A percentile compares a stretch with the other conserved stretches of the same genome.
Conservation (phyloP, 1,140 invertebrate genomes). For the Lycorma delicatula region DNA sequence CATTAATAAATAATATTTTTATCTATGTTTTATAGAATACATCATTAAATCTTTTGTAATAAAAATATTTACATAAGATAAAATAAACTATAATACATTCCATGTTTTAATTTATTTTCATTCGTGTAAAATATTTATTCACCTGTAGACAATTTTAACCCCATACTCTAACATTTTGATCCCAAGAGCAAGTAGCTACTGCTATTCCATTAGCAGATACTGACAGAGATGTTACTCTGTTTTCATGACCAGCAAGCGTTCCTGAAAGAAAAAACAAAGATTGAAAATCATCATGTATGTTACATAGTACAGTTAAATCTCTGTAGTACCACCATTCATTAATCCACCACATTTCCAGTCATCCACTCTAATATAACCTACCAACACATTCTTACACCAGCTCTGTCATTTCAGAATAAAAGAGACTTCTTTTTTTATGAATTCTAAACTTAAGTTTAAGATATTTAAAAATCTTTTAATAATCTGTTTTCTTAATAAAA, state of each 20-base stretch:
- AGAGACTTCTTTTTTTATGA: no score
- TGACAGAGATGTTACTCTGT: slow-evolving; percentile 75
- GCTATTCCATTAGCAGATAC: slow-evolving; percentile 75
- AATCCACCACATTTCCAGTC: background rate
- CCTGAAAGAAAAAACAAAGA: slow-evolving; percentile 45
- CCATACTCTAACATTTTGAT: slow-evolving; percentile 78
- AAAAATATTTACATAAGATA: no score
- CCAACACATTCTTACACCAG: background rate
- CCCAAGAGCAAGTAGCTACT: slow-evolving; percentile 79
- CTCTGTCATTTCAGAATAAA: background rate
- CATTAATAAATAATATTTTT: no score
- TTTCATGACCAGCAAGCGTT: slow-evolving; percentile 70
- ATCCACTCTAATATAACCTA: no score
- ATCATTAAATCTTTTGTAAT: no score
- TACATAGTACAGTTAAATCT: background rate
- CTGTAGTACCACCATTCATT: background rate
- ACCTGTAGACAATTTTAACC: slow-evolving; percentile 31
- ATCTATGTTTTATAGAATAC: no score
- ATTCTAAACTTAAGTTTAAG: no score
- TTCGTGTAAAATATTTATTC: no score
- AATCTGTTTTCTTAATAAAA: no score
- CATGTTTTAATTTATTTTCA: no score
- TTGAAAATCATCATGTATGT: background rate
- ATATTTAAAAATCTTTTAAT: no score
- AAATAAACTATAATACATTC: no score